Evolutionary conservation across 2,113 vertebrate genomes (phyloP).

Genomic region (Bos indicus): DNA sequence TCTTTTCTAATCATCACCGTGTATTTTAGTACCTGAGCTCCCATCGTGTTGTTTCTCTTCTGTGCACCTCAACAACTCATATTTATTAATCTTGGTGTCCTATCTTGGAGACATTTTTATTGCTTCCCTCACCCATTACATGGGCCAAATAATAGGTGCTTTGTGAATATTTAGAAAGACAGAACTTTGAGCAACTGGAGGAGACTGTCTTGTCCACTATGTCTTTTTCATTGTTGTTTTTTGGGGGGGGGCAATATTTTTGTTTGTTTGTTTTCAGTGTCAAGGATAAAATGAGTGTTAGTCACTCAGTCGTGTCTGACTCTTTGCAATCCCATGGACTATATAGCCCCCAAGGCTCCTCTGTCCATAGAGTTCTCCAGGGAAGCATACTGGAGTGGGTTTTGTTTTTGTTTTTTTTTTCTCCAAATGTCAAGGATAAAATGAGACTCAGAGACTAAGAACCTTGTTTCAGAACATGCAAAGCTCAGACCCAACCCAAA

Average conservation of each 20-base stretch:
- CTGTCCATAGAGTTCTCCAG: not conserved
- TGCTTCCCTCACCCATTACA: not conserved
- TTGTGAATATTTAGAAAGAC: not conserved
- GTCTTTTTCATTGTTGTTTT: not conserved
- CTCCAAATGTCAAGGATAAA: not conserved
- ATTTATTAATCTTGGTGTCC: not conserved
- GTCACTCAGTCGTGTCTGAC: not conserved
- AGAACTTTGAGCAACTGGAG: not conserved
- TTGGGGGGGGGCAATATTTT: not conserved
- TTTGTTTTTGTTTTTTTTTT: not conserved
- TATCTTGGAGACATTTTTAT: not conserved
- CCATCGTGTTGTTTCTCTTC: not conserved
- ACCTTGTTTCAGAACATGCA: not conserved
- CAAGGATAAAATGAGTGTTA: not conserved
- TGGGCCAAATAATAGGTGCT: not conserved
- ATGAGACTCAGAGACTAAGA: not conserved
- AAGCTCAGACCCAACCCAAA: not conserved
- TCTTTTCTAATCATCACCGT: not conserved
- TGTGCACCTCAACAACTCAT: not conserved
- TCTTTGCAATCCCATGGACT: not conserved
- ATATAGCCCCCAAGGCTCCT: not conserved
- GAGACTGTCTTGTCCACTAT: not conserved
- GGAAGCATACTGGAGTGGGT: not conserved
- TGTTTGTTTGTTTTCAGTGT: not conserved
- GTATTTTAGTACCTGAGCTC: not conserved